These are phyloP conservation scores for Anarrhichthys ocellatus DNA, from an alignment of 2,113 vertebrate genomes.

Conservation along the genomic window DNA sequence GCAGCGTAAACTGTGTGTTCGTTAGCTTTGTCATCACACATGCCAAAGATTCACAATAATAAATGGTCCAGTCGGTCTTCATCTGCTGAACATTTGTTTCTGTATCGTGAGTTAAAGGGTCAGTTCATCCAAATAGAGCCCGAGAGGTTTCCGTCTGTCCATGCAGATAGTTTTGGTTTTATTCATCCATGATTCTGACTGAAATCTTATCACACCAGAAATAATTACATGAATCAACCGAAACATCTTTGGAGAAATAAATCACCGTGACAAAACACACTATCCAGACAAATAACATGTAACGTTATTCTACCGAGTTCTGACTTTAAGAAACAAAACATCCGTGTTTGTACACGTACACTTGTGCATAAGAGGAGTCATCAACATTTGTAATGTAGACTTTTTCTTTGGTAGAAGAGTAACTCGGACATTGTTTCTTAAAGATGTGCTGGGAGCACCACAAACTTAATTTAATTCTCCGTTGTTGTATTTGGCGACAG, in stretches of 20 bases:
- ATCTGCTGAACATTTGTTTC: not conserved
- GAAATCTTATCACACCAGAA: not conserved
- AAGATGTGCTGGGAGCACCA: not conserved
- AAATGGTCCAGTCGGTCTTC: not conserved
- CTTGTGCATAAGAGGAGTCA: not conserved
- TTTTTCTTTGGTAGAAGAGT: not conserved
- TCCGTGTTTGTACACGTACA: no score
- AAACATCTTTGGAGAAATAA: not conserved
- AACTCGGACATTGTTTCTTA: not conserved
- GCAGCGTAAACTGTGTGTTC: not conserved
- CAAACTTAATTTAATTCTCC: not conserved
- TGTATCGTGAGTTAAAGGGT: not conserved
- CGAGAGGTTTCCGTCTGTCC: not conserved
- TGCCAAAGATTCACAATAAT: conserved; percentile 18
- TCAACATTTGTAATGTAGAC: not conserved
- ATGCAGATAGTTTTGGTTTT: not conserved
- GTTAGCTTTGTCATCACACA: not conserved
- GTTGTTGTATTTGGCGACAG: not conserved
- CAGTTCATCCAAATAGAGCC: not conserved
- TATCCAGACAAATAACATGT: not conserved
- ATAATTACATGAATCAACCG: not conserved
- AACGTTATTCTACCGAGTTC: no score
- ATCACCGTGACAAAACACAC: not conserved
- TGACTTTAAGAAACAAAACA: no score
- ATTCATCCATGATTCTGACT: not conserved